phyloP scores from a whole-genome alignment of 2,797 vertebrate species.

The Manis pentadactyla region DNA sequence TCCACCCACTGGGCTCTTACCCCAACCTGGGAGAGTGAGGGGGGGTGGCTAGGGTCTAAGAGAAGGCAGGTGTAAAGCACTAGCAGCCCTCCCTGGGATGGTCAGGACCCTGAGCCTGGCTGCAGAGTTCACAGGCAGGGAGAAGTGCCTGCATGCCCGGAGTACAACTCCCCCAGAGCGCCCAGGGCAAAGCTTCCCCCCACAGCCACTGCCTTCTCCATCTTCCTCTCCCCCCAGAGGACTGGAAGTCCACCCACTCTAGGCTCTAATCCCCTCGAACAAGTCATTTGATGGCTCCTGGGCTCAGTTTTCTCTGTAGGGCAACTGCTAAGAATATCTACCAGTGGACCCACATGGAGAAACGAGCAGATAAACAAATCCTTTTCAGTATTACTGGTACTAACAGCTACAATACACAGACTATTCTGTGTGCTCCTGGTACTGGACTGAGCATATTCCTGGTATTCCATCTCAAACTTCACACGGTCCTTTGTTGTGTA shows the following conservation, averaged over 20 bases:
- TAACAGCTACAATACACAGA: neutral
- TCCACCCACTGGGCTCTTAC: neutral
- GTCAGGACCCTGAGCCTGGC: neutral
- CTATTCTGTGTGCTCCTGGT: neutral
- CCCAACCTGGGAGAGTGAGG: neutral
- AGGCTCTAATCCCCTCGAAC: neutral
- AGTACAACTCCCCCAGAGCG: neutral
- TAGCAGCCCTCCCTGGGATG: neutral
- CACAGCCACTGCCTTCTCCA: neutral
- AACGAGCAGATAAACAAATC: neutral
- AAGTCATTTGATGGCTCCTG: neutral
- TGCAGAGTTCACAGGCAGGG: neutral
- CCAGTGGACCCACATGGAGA: neutral
- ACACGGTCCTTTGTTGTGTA: neutral
- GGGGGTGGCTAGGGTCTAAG: neutral
- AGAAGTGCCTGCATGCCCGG: neutral
- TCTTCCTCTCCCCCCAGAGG: neutral
- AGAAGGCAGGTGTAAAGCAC: neutral
- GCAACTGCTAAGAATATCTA: neutral
- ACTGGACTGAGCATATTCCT: neutral
- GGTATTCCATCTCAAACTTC: neutral
- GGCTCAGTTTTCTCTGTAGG: neutral
- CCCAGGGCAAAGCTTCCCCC: neutral
- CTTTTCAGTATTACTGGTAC: neutral
- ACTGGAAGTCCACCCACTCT: neutral